Evolutionary conservation across 2,888 invertebrate species (phyloP).

Genomic region (Sepioteuthis lessoniana): DNA sequence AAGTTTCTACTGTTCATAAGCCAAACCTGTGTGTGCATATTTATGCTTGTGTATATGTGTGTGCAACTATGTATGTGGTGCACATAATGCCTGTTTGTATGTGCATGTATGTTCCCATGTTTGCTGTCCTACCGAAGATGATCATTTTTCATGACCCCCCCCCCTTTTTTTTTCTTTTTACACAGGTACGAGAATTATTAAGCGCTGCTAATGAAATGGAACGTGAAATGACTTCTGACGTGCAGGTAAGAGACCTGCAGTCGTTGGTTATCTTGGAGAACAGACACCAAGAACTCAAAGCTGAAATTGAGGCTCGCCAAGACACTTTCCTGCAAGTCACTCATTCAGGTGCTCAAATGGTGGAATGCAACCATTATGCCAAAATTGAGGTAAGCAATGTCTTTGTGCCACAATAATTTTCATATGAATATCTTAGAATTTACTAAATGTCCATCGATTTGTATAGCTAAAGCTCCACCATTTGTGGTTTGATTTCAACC

Average conservation of each 20-base stretch:
- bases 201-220: conserved; percentile 90
- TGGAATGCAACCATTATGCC: conserved; percentile 88
- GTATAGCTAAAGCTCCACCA: no score
- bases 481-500: no score
- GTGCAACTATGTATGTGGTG: no score
- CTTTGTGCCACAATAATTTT: no score
- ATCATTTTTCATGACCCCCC: no score
- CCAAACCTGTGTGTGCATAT: no score
- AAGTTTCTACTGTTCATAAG: no score
- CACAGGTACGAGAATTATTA: conserved; percentile 83
- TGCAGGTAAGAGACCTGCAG: conserved; percentile 89
- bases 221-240: conserved; percentile 85
- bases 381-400: conserved; percentile 74
- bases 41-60: no score
- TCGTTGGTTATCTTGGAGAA: conserved; percentile 98
- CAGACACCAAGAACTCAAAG: conserved; percentile 97
- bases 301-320: conserved; percentile 98
- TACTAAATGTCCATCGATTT: no score
- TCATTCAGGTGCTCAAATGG: conserved; percentile 92
- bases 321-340: conserved; percentile 96
- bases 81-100: no score
- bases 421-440: background rate
- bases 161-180: background rate
- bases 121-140: no score
- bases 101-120: no score